phyloP scores from a whole-genome alignment of 2,888 invertebrate genomes.

The Cheilosia vulpina region DNA sequence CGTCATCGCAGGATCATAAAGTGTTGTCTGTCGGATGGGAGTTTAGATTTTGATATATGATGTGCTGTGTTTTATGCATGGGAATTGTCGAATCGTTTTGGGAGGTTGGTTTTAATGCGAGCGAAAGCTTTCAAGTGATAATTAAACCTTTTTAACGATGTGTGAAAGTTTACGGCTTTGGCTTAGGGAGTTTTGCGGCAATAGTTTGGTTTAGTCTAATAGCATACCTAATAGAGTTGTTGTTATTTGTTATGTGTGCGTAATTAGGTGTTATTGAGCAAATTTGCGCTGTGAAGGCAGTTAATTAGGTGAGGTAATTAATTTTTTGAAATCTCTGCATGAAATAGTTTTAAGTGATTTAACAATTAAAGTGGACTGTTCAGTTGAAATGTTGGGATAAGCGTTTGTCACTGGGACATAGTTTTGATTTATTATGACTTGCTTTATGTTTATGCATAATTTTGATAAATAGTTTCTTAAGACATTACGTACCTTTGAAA shows the following conservation, averaged over 20 bases:
- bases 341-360: neutral
- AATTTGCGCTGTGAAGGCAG: constrained; percentile 35
- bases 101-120: constrained; percentile 28
- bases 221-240: constrained; percentile 57
- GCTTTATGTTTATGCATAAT: too few species aligned
- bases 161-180: constrained; percentile 73
- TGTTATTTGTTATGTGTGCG: constrained; percentile 54
- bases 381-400: neutral
- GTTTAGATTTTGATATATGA: constrained; percentile 66
- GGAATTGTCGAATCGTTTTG: constrained; percentile 53
- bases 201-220: constrained; percentile 71
- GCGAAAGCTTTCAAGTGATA: constrained; percentile 65
- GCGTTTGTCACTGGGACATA: neutral
- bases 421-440: too few species aligned
- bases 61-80: constrained; percentile 12
- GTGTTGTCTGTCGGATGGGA: constrained; percentile 59
- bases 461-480: too few species aligned
- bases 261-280: constrained; percentile 48
- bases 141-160: constrained; percentile 72
- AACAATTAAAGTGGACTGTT: neutral
- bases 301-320: constrained; percentile 28
- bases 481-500: too few species aligned
- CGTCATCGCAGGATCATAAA: constrained; percentile 64
- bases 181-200: constrained; percentile 64
- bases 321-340: constrained; percentile 26